These are phyloP conservation scores for Drosophila kurseongensis DNA, from an alignment of 1,140 invertebrate genomes.

Conservation along the genomic window DNA sequence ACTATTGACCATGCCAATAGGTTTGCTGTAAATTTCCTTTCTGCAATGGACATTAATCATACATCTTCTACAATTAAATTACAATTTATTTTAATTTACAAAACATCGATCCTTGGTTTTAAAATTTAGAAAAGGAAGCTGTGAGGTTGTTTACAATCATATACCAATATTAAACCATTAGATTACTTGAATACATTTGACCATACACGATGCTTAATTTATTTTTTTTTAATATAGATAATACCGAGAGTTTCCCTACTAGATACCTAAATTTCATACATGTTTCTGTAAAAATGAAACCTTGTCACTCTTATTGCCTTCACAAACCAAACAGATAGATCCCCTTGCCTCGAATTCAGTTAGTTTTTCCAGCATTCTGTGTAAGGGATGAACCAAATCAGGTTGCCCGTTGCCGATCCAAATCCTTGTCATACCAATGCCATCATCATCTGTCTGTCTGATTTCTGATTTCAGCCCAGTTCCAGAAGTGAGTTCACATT, in stretches of 20 bases:
- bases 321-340: background rate
- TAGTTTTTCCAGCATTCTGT: background rate
- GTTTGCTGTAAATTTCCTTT: background rate
- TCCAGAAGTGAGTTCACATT: background rate
- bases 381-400: constrained; percentile 13
- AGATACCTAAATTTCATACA: background rate
- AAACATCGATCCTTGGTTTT: too few relatives aligned
- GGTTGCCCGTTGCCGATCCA: background rate
- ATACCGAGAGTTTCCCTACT: background rate
- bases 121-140: too few relatives aligned
- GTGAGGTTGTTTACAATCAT: too few relatives aligned
- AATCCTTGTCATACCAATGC: background rate
- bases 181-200: too few relatives aligned
- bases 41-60: too few relatives aligned
- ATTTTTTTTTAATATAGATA: too few relatives aligned
- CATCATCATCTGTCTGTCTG: background rate
- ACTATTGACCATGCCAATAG: constrained; percentile 17
- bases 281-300: background rate
- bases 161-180: too few relatives aligned
- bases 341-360: background rate
- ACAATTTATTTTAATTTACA: too few relatives aligned
- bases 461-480: constrained; percentile 7
- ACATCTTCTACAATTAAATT: too few relatives aligned
- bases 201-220: too few relatives aligned
- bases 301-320: background rate